Evolutionary conservation across 2,113 vertebrate species (phyloP).

Genomic region (Leptocoma aspasia): DNA sequence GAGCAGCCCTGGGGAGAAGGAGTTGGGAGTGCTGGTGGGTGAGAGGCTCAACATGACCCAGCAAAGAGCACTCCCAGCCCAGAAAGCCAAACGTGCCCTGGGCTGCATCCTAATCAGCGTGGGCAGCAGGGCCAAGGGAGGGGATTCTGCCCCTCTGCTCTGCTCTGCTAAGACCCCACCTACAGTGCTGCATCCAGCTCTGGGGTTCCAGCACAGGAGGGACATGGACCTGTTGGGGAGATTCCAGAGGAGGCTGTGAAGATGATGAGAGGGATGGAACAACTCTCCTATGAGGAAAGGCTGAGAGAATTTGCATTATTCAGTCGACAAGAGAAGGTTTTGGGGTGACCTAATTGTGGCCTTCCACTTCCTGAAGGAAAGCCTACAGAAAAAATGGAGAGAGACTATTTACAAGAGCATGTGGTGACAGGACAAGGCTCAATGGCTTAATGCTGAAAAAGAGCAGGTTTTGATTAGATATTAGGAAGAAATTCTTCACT

Average conservation of each 20-base stretch:
- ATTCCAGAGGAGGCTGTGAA: background rate
- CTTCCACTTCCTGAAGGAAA: background rate
- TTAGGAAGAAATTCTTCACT: background rate
- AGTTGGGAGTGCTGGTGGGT: too few relatives aligned
- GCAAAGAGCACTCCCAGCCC: accelerated
- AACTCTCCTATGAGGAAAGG: background rate
- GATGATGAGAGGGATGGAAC: background rate
- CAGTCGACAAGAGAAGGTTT: background rate
- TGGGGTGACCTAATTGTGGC: background rate
- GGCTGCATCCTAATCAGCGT: background rate
- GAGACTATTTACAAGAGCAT: background rate
- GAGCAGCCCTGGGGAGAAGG: background rate
- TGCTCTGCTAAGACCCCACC: background rate
- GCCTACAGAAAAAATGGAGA: background rate
- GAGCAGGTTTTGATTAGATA: background rate
- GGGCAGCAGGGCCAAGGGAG: accelerated
- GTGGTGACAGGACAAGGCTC: background rate
- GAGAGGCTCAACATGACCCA: background rate
- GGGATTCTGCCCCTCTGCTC: background rate
- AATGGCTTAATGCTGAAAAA: background rate
- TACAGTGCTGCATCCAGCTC: background rate
- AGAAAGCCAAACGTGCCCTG: accelerated
- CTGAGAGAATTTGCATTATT: background rate
- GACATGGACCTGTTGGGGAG: background rate
- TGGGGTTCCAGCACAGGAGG: background rate